These are phyloP conservation scores for Alfaro cultratus DNA, from an alignment of 2,797 vertebrate genomes.

Conservation along the genomic window DNA sequence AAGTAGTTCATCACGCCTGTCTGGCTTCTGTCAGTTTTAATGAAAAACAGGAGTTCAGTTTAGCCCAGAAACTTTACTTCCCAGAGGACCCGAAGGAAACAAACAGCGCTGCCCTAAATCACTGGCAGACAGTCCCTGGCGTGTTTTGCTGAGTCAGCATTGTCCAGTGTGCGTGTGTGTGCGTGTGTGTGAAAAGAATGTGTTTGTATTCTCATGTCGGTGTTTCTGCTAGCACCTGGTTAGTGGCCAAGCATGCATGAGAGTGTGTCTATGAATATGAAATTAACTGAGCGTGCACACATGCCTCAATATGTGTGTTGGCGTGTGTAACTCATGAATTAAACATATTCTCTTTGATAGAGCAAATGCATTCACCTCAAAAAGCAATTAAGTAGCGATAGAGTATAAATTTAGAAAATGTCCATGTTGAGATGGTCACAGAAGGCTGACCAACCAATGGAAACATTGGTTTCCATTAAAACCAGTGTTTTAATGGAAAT, in stretches of 20 bases:
- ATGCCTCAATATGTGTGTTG: not conserved
- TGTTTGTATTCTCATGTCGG: not conserved
- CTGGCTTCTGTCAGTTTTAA: constrained; percentile 13
- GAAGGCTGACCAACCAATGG: no score
- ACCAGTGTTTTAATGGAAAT: not conserved
- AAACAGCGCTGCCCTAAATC: constrained; percentile 22
- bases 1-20: constrained; percentile 13
- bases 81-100: constrained; percentile 21
- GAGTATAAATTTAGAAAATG: constrained; percentile 17
- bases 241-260: constrained; percentile 7
- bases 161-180: not conserved
- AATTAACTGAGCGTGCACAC: constrained; percentile 10
- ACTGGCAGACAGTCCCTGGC: constrained; percentile 4
- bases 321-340: constrained; percentile 25
- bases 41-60: constrained; percentile 14
- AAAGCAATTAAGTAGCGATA: constrained; percentile 16
- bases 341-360: constrained; percentile 35
- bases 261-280: constrained; percentile 29
- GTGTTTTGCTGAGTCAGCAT: constrained; percentile 50
- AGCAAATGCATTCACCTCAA: constrained; percentile 31
- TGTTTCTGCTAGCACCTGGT: constrained; percentile 33
- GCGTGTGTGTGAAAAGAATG: constrained; percentile 5
- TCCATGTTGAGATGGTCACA: not conserved
- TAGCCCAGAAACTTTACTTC: constrained; percentile 39
- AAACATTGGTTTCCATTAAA: no score